phyloP scores from a whole-genome alignment of 2,888 invertebrate species.

The Eretmocerus hayati region DNA sequence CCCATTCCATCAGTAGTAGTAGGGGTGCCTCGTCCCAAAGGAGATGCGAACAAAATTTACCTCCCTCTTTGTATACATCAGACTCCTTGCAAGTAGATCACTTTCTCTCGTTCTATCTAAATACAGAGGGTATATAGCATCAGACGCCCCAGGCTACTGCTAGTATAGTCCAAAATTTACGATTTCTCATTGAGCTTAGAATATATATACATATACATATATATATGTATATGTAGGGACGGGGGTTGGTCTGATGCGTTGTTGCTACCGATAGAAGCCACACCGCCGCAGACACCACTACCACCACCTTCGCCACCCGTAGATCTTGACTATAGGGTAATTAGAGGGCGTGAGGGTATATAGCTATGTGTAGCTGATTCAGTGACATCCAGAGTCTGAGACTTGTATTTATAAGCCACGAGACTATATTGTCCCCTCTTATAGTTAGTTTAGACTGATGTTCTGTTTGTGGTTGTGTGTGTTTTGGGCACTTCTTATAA shows the following conservation, averaged over 20 bases:
- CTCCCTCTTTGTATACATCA: not conserved
- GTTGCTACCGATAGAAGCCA: too few species aligned
- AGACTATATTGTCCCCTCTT: too few species aligned
- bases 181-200: constrained; percentile 34
- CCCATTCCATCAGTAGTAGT: too few species aligned
- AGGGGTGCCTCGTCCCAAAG: too few species aligned
- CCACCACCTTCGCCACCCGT: not conserved
- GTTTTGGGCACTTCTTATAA: too few species aligned
- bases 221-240: not conserved
- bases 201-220: too few species aligned
- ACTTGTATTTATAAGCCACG: constrained; percentile 31
- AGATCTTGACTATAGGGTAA: constrained; percentile 41
- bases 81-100: constrained; percentile 13
- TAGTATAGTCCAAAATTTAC: too few species aligned
- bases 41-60: too few species aligned
- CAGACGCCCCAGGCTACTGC: constrained; percentile 31
- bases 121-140: too few species aligned
- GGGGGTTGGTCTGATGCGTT: not conserved
- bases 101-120: constrained; percentile 27
- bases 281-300: constrained; percentile 16
- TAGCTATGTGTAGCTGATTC: constrained; percentile 9
- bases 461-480: too few species aligned
- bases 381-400: constrained; percentile 20
- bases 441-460: too few species aligned
- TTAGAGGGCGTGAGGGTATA: constrained; percentile 43